Evolutionary conservation across 2,113 vertebrate genomes (phyloP), one percentile per base, ranked within the genome.

Genomic region (Salvator merianae): DNA sequence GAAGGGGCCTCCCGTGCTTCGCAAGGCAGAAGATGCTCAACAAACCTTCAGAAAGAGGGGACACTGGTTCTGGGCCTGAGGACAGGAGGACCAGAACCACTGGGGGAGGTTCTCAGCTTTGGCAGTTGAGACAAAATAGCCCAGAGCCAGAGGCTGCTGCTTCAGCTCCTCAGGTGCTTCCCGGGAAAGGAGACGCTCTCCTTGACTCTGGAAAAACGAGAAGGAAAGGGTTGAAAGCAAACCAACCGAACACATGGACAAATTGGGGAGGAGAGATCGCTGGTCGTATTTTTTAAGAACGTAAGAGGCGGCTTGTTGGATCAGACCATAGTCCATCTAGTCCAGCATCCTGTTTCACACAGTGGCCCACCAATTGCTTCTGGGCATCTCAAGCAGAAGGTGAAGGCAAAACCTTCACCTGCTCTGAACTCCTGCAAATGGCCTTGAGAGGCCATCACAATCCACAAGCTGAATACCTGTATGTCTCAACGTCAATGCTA

Each of bases 11-110:
- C 38, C 59, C 72, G 59, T n/a, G 6, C 36, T 28, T 6, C 8
- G 40, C 26, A 5, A 34, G 28, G 28, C 28, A 66, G 24, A 68
- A 3, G 62, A 73, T 1, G 22, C 4, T 30, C 69, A 47, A 94
- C 95, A 79, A 94, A 99, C 98, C 98, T 99, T 99, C 34, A 99
- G 96, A 95, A 99, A 99, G 72, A 99, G 97, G 20, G 98, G 98
- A 90, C 98, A 99, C 95, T 99, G 98, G 92, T 97, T 98, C 94
- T 99, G 98, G 5, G 98, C 98, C 93, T 99, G 98, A 12, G 98
- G 98, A 92, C 98, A 99, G 2, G 98, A 98, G 1, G 98, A 98
- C 98, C 98, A 99, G 95, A 99, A 99, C 98, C 98, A 99, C 93
- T 98, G 98, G 0, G 98, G 98, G 34, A 99, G 97, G 90, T 98